A percentile compares a stretch with the other conserved stretches of the same genome.
phyloP scores from a whole-genome alignment of 2,888 invertebrate genomes.

The Schizotus pectinicornis region DNA sequence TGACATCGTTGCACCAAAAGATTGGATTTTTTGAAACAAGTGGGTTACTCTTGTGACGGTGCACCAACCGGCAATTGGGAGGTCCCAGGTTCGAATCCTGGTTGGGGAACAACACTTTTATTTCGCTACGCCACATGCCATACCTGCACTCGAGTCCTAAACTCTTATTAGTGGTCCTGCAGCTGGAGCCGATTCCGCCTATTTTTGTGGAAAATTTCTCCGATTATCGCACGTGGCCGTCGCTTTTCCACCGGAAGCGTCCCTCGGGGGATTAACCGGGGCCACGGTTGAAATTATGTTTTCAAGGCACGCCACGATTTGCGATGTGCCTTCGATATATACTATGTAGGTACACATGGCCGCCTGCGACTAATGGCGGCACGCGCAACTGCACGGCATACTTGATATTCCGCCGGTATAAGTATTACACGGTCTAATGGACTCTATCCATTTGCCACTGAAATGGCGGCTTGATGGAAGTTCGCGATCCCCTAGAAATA shows the following conservation, averaged over 20 bases:
- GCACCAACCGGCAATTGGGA: too few species aligned
- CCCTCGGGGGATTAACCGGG: too few species aligned
- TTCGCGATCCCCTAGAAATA: slow-evolving; percentile 11
- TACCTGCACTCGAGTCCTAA: too few species aligned
- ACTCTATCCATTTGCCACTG: slow-evolving; percentile 29
- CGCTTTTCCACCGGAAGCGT: background rate
- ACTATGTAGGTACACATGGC: background rate
- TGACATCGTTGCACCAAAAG: too few species aligned
- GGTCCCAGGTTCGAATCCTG: too few species aligned
- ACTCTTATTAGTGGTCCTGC: too few species aligned
- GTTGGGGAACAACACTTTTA: too few species aligned
- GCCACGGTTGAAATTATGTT: slow-evolving; percentile 6
- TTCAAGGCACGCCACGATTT: slow-evolving; percentile 26
- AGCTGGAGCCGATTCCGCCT: too few species aligned
- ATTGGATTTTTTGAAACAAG: too few species aligned
- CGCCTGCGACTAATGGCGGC: slow-evolving; percentile 24
- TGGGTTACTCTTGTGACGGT: too few species aligned
- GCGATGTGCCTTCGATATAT: slow-evolving; percentile 23
- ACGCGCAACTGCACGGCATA: slow-evolving; percentile 25
- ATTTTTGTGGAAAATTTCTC: too few species aligned
- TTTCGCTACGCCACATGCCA: too few species aligned
- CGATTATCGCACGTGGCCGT: background rate
- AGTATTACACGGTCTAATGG: slow-evolving; percentile 33
- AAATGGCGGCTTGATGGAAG: slow-evolving; percentile 7
- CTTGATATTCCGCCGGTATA: slow-evolving; percentile 32